These are phyloP conservation scores for Drosophila mettleri DNA, from an alignment of 2,888 invertebrate genomes.

Conservation along the genomic window DNA sequence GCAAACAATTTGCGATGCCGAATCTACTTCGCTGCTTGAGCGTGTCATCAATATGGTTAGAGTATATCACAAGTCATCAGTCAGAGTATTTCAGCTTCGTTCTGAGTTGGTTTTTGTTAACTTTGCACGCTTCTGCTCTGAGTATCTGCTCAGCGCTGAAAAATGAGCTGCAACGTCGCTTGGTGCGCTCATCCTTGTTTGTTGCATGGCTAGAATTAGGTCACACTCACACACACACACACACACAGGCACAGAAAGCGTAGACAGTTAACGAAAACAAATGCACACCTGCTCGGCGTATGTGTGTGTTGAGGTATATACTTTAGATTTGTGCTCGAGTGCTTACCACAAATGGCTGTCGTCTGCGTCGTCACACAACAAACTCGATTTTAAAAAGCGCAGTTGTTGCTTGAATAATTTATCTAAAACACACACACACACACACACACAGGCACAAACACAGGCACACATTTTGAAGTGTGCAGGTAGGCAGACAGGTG, in stretches of 20 bases:
- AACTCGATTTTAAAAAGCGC: constrained; percentile 73
- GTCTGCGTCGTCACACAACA: constrained; percentile 63
- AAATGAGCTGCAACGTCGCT: constrained; percentile 54
- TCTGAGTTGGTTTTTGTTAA: constrained; percentile 26
- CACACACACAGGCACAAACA: constrained; percentile 24
- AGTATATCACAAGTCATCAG: background rate
- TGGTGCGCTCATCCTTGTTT: constrained; percentile 6
- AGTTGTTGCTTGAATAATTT: constrained; percentile 79
- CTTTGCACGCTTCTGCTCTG: constrained; percentile 49
- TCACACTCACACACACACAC: constrained; percentile 55
- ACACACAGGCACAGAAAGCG: background rate
- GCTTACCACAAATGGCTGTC: constrained; percentile 65
- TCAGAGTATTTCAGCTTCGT: background rate
- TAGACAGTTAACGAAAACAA: constrained; percentile 16
- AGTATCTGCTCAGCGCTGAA: constrained; percentile 53
- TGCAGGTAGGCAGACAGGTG: constrained; percentile 29
- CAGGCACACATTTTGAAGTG: constrained; percentile 38
- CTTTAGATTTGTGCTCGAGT: constrained; percentile 46
- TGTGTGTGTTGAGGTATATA: constrained; percentile 7
- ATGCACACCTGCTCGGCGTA: constrained; percentile 14
- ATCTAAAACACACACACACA: constrained; percentile 49
- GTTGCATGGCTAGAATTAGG: constrained; percentile 50
- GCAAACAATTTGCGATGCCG: background rate
- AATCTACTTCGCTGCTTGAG: background rate
- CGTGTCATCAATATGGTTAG: background rate